Base-by-base conservation (phyloP, 2,113 vertebrate genomes). In the Electrona antarctica region DNA sequence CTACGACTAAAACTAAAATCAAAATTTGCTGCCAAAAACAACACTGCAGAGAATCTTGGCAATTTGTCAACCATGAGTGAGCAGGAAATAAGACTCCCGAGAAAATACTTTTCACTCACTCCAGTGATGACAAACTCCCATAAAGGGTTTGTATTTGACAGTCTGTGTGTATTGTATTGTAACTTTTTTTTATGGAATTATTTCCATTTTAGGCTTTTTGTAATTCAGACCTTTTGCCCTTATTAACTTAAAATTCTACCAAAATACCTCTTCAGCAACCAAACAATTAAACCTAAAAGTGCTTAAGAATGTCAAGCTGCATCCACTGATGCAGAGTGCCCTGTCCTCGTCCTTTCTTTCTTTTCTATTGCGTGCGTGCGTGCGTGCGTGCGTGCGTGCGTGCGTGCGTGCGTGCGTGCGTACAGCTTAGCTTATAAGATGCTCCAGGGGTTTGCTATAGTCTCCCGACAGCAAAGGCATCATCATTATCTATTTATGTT, bases 51-150 rank as follows among this genome's bases (percentile, higher is more conserved):
- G 81, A 73, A 81, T 83, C 77, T 76, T 80, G 85, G 85, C 86
- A 85, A 92, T 92, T 90, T 88, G 88, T 92, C 90, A 92, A 87
- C 81, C 82, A 72, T 78, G 82, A 73, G 75, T 79, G 79, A 91
- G 85, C 84, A 82, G 87, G 87, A 89, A 90, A 85, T 89, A 90
- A 91, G 86, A 87, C 85, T n/a, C 73, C 88, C 78, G 75, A n/a
- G n/a, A n/a, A n/a, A n/a, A n/a, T n/a, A n/a, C n/a, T 87, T 91
- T 85, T 81, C 79, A 84, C 81, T 81, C 78, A 81, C 78, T 77
- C 82, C 77, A 87, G 70, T 80, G 81, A 91, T 91, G 87, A 92
- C 90, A 78, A 90, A 92, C 89, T 90, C 88, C 83, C 77, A 75
- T 86, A 82, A 89, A 90, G 85, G 86, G 80, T 87, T 83, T 83